A percentile compares a stretch with the other conserved stretches of the same genome.
phyloP scores from a whole-genome alignment of 2,797 vertebrate species.

The Diceros bicornis region DNA sequence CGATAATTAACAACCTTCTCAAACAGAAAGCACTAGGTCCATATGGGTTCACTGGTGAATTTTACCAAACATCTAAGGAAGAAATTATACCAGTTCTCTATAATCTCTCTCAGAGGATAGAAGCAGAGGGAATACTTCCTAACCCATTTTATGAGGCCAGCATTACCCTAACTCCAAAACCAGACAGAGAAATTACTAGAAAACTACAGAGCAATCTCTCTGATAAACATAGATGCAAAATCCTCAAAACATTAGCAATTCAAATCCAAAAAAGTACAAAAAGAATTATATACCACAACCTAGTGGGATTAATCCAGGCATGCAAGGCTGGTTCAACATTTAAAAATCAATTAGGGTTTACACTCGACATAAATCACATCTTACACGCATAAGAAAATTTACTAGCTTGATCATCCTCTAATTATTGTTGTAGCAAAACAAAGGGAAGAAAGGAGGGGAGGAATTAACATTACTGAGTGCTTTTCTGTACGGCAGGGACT shows the following conservation, averaged over 20 bases:
- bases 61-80: not conserved
- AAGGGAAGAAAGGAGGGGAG: not conserved
- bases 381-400: not conserved
- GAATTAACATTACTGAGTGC: not conserved
- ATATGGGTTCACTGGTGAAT: not conserved
- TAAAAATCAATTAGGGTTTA: constrained; percentile 14
- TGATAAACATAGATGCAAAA: too few relatives aligned
- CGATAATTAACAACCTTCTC: not conserved
- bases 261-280: not conserved
- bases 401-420: not conserved
- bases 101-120: too few relatives aligned
- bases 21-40: not conserved
- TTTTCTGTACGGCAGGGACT: not conserved
- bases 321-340: not conserved
- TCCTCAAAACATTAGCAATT: not conserved
- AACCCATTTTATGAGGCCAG: too few relatives aligned
- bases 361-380: not conserved
- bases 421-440: not conserved
- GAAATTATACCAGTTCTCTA: too few relatives aligned
- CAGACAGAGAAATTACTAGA: too few relatives aligned
- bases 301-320: not conserved
- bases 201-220: too few relatives aligned
- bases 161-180: too few relatives aligned
- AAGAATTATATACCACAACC: not conserved
- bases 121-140: too few relatives aligned